These are phyloP conservation scores for Drosophila athabasca DNA, from an alignment of 1,140 invertebrate species.

Conservation along the genomic window DNA sequence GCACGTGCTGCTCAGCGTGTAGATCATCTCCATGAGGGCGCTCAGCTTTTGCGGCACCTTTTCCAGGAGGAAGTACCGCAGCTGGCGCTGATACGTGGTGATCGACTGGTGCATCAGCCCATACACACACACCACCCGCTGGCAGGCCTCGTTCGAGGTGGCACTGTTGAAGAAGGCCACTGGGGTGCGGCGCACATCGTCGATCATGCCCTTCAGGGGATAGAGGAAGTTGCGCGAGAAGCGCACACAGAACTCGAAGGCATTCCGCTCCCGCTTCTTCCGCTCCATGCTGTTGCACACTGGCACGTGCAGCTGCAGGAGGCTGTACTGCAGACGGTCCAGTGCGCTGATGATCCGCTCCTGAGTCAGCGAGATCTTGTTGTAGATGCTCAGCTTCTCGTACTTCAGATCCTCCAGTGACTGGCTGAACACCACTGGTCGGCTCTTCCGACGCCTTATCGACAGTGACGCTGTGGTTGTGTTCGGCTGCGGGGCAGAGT, in stretches of 20 bases:
- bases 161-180: slow-evolving; percentile 57
- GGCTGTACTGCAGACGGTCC: slow-evolving; percentile 58
- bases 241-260: slow-evolving; percentile 70
- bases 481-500: background rate
- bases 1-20: slow-evolving; percentile 67
- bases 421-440: slow-evolving; percentile 31
- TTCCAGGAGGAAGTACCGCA: slow-evolving; percentile 72
- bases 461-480: background rate
- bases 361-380: slow-evolving; percentile 63
- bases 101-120: slow-evolving; percentile 60
- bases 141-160: slow-evolving; percentile 69
- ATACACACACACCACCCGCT: slow-evolving; percentile 64
- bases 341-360: slow-evolving; percentile 63
- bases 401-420: slow-evolving; percentile 70
- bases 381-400: slow-evolving; percentile 67
- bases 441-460: slow-evolving; percentile 34
- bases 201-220: slow-evolving; percentile 73
- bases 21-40: slow-evolving; percentile 74
- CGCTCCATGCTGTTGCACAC: slow-evolving; percentile 47
- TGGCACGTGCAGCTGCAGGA: slow-evolving; percentile 59
- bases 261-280: slow-evolving; percentile 56
- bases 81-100: slow-evolving; percentile 54
- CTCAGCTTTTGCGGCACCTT: slow-evolving; percentile 76
- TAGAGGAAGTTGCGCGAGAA: slow-evolving; percentile 72
- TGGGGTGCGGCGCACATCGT: slow-evolving; percentile 55